These are phyloP conservation scores for Eupsilia transversa DNA, from an alignment of 2,888 invertebrate species.

Conservation along the genomic window DNA sequence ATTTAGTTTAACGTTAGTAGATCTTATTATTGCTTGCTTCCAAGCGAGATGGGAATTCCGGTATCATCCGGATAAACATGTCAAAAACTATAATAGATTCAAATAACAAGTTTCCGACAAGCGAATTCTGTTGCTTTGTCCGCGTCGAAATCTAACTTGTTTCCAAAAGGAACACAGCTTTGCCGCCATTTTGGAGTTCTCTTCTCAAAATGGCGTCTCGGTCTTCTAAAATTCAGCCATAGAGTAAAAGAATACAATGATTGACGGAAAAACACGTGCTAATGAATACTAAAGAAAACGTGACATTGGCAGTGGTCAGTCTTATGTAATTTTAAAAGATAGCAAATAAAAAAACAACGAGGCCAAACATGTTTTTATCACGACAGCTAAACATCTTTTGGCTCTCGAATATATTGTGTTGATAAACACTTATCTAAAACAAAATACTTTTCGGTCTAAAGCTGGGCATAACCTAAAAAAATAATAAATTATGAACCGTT, in stretches of 20 bases:
- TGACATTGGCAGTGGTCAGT: slow-evolving; percentile 45
- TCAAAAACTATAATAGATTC: background rate
- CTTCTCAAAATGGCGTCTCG: slow-evolving; percentile 42
- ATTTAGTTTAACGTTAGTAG: background rate
- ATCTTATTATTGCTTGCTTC: slow-evolving; percentile 12
- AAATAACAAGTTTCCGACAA: slow-evolving; percentile 5
- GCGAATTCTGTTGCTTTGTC: slow-evolving; percentile 13
- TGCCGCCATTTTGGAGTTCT: slow-evolving; percentile 33
- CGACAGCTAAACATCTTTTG: slow-evolving; percentile 18
- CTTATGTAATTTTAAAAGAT: slow-evolving; percentile 35
- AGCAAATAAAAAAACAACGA: slow-evolving; percentile 11
- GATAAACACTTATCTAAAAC: slow-evolving; percentile 6
- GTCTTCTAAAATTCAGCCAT: slow-evolving; percentile 5
- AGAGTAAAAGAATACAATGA: background rate
- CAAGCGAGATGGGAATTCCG: background rate
- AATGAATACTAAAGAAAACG: slow-evolving; percentile 2
- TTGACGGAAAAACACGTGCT: slow-evolving; percentile 9
- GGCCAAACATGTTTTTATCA: slow-evolving; percentile 47
- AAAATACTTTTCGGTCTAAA: background rate
- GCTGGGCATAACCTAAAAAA: background rate
- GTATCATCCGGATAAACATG: background rate
- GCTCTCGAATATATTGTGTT: slow-evolving; percentile 20
- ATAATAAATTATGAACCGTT: too few relatives aligned
- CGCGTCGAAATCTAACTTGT: slow-evolving; percentile 18
- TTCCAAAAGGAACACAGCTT: slow-evolving; percentile 3